A percentile compares a stretch with the other conserved stretches of the same genome.
phyloP scores from a whole-genome alignment of 2,113 vertebrate genomes.

The Brachyistius frenatus region DNA sequence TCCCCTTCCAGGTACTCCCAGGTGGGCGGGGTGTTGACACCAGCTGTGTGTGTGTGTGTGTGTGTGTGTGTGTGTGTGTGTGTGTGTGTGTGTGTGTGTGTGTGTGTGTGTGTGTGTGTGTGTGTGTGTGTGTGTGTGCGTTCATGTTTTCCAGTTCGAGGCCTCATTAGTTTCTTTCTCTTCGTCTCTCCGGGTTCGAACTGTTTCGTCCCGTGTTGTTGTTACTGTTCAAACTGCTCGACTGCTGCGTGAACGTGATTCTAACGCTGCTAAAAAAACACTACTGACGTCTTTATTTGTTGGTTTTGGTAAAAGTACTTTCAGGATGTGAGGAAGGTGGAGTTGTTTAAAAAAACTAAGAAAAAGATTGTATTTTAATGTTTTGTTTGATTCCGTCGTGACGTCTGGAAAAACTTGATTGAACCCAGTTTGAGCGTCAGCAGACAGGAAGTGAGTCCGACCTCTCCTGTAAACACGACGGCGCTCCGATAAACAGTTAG shows the following conservation, averaged over 20 bases:
- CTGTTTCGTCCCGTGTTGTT: not conserved
- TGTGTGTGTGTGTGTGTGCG: no score
- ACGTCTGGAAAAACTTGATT: no score
- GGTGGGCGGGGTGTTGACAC: not conserved
- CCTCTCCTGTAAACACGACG: slow-evolving; percentile 32
- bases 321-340: no score
- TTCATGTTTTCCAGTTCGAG: not conserved
- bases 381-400: no score
- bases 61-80: not conserved
- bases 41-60: not conserved
- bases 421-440: not conserved
- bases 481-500: slow-evolving; percentile 29
- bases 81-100: not conserved
- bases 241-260: no score
- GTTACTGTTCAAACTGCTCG: no score
- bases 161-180: slow-evolving; percentile 16
- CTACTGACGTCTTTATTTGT: no score
- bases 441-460: slow-evolving; percentile 25
- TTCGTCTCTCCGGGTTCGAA: not conserved
- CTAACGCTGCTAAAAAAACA: no score
- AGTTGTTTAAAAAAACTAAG: no score
- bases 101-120: no score
- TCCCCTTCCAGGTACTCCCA: not conserved
- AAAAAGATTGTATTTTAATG: no score
- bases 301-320: no score